Conservation (phyloP, 1,140 invertebrate genomes). For the Meloidogyne floridensis region DNA sequence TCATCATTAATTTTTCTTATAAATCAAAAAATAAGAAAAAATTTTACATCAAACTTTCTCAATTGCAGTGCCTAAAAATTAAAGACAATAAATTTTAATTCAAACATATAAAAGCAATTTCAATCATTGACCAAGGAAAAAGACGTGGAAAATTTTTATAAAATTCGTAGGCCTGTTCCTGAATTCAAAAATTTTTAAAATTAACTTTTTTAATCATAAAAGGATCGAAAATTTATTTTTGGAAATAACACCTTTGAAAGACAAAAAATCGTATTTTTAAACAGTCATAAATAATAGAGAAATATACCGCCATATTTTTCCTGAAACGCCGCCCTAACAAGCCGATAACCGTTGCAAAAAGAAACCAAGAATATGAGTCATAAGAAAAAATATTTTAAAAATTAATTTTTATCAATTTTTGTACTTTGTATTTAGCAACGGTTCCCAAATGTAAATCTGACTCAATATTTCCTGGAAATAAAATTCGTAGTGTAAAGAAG, state of each 20-base stretch:
- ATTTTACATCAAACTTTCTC: too few species aligned
- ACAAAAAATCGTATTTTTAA: too few species aligned
- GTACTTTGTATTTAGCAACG: slow-evolving; percentile 77
- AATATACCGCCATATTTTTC: slow-evolving; percentile 71
- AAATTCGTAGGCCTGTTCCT: slow-evolving; percentile 71
- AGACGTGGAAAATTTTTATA: slow-evolving; percentile 79
- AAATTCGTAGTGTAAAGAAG: not conserved
- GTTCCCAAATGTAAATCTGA: slow-evolving; percentile 84
- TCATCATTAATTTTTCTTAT: too few species aligned
- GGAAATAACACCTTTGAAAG: not conserved
- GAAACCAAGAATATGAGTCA: slow-evolving; percentile 81
- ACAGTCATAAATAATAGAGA: too few species aligned
- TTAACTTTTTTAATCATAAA: not conserved
- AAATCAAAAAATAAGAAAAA: too few species aligned
- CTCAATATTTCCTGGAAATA: slow-evolving; percentile 81
- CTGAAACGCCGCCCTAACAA: slow-evolving; percentile 81
- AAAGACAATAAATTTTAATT: too few species aligned
- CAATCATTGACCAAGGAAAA: slow-evolving; percentile 88
- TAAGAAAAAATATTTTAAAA: slow-evolving; percentile 73
- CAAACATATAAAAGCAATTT: slow-evolving; percentile 81
- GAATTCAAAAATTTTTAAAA: not conserved
- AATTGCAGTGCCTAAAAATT: too few species aligned
- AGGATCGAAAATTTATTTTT: not conserved
- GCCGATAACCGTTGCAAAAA: slow-evolving; percentile 83
- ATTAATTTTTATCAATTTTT: not conserved